Percentiles rank a stretch among this genome's conserved stretches.
phyloP scores from a whole-genome alignment of 2,888 invertebrate species.

The Sericinus montela region DNA sequence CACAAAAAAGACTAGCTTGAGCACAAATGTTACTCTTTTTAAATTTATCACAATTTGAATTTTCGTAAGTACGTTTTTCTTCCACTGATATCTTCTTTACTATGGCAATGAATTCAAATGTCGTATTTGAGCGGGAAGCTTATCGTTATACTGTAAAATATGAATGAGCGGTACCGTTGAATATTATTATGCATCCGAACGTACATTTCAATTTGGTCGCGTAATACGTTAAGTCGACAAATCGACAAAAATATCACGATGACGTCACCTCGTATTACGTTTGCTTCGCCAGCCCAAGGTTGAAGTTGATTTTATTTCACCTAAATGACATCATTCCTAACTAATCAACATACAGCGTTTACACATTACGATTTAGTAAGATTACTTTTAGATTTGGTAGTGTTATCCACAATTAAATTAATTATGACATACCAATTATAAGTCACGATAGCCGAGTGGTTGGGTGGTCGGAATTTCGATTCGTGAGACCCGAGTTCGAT shows the following conservation, averaged over 20 bases:
- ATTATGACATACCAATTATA: neutral
- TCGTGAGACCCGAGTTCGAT: too few relatives aligned
- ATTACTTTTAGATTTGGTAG: slow-evolving; percentile 15
- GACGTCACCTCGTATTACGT: slow-evolving; percentile 46
- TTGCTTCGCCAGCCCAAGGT: slow-evolving; percentile 44
- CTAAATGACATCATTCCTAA: slow-evolving; percentile 33
- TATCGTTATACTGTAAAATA: slow-evolving; percentile 25
- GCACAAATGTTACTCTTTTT: slow-evolving; percentile 14
- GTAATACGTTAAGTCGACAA: slow-evolving; percentile 32
- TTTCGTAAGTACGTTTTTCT: slow-evolving; percentile 27
- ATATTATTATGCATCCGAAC: neutral
- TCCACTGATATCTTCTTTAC: slow-evolving; percentile 13
- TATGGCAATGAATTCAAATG: slow-evolving; percentile 29
- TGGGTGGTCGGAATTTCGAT: too few relatives aligned
- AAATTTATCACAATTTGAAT: slow-evolving; percentile 30
- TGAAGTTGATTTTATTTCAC: slow-evolving; percentile 42
- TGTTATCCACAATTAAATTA: too few relatives aligned
- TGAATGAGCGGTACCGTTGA: slow-evolving; percentile 2
- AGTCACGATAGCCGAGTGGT: too few relatives aligned
- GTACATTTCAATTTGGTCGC: slow-evolving; percentile 28
- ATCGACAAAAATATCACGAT: slow-evolving; percentile 55
- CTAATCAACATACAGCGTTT: slow-evolving; percentile 6
- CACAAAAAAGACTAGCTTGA: slow-evolving; percentile 10
- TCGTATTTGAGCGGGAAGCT: slow-evolving; percentile 40
- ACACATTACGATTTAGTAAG: slow-evolving; percentile 17